phyloP scores from a whole-genome alignment of 2,888 invertebrate species.

The Gandaritis pyraliata region DNA sequence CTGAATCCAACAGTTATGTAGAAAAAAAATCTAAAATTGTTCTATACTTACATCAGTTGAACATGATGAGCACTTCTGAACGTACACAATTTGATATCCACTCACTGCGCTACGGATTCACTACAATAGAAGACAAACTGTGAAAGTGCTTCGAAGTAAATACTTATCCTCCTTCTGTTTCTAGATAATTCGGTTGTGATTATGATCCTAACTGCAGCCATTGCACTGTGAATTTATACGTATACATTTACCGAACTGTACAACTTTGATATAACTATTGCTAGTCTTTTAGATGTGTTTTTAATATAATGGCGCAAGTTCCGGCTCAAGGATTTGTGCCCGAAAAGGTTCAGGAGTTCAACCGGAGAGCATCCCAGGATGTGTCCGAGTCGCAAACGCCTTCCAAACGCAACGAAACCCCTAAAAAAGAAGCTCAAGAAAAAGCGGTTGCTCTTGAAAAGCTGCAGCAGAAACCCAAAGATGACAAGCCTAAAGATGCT shows the following conservation, averaged over 20 bases:
- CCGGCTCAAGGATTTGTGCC: slow-evolving; percentile 75
- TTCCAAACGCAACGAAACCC: slow-evolving; percentile 52
- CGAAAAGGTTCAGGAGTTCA: slow-evolving; percentile 77
- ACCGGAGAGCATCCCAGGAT: slow-evolving; percentile 74
- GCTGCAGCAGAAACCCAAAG: slow-evolving; percentile 52
- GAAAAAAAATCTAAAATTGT: no score
- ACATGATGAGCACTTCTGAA: not conserved
- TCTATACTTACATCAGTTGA: not conserved
- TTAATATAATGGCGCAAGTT: slow-evolving; percentile 71
- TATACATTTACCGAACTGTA: slow-evolving; percentile 34
- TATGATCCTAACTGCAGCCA: slow-evolving; percentile 38
- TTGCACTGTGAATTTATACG: slow-evolving; percentile 43
- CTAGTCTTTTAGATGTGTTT: slow-evolving; percentile 65
- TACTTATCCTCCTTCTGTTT: slow-evolving; percentile 24
- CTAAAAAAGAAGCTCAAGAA: slow-evolving; percentile 60
- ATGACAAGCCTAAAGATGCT: slow-evolving; percentile 59
- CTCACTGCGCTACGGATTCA: slow-evolving; percentile 18
- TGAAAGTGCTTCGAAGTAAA: not conserved
- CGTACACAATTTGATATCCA: slow-evolving; percentile 1
- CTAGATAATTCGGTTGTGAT: slow-evolving; percentile 44
- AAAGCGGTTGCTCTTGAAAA: slow-evolving; percentile 53
- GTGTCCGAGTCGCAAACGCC: slow-evolving; percentile 64
- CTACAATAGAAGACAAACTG: not conserved
- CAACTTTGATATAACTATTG: slow-evolving; percentile 52
- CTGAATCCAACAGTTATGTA: no score